phyloP scores from a whole-genome alignment of 2,888 invertebrate genomes.

The Apomyelois bistriatella region DNA sequence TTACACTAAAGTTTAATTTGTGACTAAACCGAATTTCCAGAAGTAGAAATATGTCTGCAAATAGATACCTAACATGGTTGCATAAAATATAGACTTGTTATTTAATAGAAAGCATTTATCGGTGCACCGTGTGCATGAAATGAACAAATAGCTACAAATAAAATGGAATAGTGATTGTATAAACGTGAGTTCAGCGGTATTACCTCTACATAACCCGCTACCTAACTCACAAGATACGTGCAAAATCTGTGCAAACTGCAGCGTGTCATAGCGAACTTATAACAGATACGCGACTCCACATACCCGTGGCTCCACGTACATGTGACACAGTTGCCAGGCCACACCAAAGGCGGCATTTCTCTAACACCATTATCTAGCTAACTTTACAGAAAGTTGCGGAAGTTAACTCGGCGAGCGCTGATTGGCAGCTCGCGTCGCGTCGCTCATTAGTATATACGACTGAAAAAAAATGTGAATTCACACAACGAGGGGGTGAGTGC shows the following conservation, averaged over 20 bases:
- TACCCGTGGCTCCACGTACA: background rate
- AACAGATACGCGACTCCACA: conserved; percentile 2
- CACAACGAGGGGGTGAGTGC: background rate
- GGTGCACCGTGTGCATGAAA: no score
- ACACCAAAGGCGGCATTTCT: background rate
- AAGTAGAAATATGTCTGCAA: no score
- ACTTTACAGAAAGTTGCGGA: background rate
- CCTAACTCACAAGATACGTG: background rate
- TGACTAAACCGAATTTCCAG: no score
- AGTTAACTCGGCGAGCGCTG: background rate
- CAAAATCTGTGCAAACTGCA: background rate
- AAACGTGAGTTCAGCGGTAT: background rate
- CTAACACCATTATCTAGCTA: conserved; percentile 2
- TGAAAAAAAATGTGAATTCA: background rate
- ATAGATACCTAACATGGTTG: no score
- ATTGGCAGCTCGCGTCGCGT: conserved; percentile 3
- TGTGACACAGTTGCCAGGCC: background rate
- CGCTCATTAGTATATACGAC: background rate
- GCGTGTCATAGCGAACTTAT: background rate
- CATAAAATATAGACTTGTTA: no score
- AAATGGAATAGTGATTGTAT: background rate
- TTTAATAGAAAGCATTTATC: no score
- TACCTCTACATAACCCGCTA: background rate
- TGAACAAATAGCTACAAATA: background rate
- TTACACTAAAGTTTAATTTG: no score